These are phyloP conservation scores for Euphysa ruthae DNA, from an alignment of 30 jellyfish, hydroid and myxozoan genomes.

Conservation along the genomic window DNA sequence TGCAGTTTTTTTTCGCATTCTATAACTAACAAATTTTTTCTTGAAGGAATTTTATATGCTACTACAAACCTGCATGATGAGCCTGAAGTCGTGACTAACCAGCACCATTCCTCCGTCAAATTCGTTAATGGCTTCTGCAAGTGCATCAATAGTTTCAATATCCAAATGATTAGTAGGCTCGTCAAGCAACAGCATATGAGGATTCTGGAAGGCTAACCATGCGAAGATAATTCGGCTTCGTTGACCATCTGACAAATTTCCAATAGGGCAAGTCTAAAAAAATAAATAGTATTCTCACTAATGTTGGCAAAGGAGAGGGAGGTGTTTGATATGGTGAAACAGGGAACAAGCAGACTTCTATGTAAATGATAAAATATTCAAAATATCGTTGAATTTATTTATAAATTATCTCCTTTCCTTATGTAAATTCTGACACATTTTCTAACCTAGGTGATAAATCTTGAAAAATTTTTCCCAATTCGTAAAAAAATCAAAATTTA, in stretches of 20 bases:
- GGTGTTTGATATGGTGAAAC: too few relatives aligned
- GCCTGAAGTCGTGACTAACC: conserved; percentile 97
- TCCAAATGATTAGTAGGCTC: conserved; percentile 99
- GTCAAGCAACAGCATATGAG: conserved; percentile 91
- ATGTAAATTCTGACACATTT: too few relatives aligned
- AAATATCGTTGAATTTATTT: too few relatives aligned
- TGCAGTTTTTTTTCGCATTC: not conserved
- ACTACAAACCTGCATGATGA: conserved; percentile 77
- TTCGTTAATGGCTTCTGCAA: conserved; percentile 93
- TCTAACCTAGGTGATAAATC: too few relatives aligned
- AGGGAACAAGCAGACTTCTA: too few relatives aligned
- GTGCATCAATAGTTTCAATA: conserved; percentile 96
- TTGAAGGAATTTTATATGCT: not conserved
- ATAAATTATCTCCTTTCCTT: too few relatives aligned
- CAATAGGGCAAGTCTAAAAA: conserved; percentile 75
- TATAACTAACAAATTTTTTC: too few relatives aligned
- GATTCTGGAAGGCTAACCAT: conserved; percentile 89
- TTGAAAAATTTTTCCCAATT: too few relatives aligned
- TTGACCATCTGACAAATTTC: conserved; percentile 90
- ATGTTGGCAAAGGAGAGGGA: too few relatives aligned
- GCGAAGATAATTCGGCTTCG: conserved; percentile 91
- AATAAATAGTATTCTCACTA: not conserved
- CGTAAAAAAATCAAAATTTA: too few relatives aligned
- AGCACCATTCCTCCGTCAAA: conserved; percentile 93
- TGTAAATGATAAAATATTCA: too few relatives aligned